phyloP scores from a whole-genome alignment of 2,888 invertebrate genomes.

The Bugula neritina region DNA sequence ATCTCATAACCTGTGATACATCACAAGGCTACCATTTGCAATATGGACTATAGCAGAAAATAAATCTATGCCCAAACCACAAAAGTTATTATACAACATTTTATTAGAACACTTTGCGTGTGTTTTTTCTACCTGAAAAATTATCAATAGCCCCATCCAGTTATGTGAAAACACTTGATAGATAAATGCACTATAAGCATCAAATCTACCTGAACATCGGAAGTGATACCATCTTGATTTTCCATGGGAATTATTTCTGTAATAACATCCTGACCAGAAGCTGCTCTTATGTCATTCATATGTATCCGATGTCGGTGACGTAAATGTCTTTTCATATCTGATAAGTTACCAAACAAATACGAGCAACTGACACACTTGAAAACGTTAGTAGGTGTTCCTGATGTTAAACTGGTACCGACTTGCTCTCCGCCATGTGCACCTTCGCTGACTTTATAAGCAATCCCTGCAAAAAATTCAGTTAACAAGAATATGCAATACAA shows the following conservation, averaged over 20 bases:
- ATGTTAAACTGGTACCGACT: constrained; percentile 23
- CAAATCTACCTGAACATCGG: constrained; percentile 19
- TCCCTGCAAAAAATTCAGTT: background rate
- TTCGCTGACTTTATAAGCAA: constrained; percentile 20
- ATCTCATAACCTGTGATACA: background rate
- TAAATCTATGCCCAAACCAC: no score
- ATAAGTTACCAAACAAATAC: constrained; percentile 50
- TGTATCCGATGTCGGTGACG: constrained; percentile 43
- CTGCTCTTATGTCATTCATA: constrained; percentile 38
- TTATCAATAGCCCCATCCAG: no score
- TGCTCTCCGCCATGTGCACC: constrained; percentile 27
- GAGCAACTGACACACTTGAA: constrained; percentile 50
- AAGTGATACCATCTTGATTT: constrained; percentile 23
- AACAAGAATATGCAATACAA: no score
- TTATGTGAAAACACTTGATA: no score
- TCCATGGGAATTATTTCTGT: constrained; percentile 6
- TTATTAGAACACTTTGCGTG: no score
- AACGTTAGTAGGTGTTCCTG: constrained; percentile 32
- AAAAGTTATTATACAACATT: no score
- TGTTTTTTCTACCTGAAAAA: no score
- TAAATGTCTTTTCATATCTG: constrained; percentile 50
- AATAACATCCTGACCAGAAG: constrained; percentile 29
- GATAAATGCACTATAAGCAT: no score
- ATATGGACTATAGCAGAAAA: no score
- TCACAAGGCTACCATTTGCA: no score